Base-by-base conservation (phyloP, 2,113 vertebrate genomes). In the Mohoua ochrocephala region DNA sequence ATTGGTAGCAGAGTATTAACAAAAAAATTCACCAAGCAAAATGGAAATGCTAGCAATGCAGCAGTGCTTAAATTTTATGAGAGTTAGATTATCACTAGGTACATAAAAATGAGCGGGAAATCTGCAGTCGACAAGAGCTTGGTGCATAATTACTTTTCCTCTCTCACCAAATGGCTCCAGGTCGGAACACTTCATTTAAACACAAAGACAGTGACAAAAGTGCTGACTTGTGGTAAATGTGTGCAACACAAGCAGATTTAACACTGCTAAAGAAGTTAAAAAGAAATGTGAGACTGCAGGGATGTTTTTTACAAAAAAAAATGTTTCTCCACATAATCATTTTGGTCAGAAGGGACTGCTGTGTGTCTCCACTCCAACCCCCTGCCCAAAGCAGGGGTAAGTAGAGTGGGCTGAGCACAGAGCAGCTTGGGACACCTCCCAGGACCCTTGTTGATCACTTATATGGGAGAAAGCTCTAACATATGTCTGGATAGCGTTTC, bases 11-110 rank as follows among this genome's bases (percentile, higher is more conserved):
- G 37, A 44, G 81, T 50, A 84, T 92, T 92, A 93, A 89, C 50
- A 86, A 47, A 89, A 92, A 86, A 86, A 42, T 10, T 73, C 97
- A 92, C 90, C 93, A 84, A 96, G 96, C 94, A 93, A 98, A 97
- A 96, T 95, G 63, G 80, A 92, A 96, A 96, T 80, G 96, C 94
- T 94, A 96, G 90, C 97, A 87, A 81, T 95, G 97, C 97, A 95
- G 95, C 54, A 87, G 92, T 91, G 76, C 94, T 98, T 97, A 96
- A 76, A 91, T 97, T 97, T 98, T 97, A 97, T 95, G 87, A 47
- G 89, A 96, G 95, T 63, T 70, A 91, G 94, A 97, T 98, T 97
- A 97, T 96, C 97, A 97, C 95, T 95, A 88, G 94, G 89, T 96
- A 93, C 87, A 96, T 97, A 96, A 97, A 97, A 96, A 61, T 45